Conservation (phyloP, 2,113 vertebrate genomes). For the Alces alces region DNA sequence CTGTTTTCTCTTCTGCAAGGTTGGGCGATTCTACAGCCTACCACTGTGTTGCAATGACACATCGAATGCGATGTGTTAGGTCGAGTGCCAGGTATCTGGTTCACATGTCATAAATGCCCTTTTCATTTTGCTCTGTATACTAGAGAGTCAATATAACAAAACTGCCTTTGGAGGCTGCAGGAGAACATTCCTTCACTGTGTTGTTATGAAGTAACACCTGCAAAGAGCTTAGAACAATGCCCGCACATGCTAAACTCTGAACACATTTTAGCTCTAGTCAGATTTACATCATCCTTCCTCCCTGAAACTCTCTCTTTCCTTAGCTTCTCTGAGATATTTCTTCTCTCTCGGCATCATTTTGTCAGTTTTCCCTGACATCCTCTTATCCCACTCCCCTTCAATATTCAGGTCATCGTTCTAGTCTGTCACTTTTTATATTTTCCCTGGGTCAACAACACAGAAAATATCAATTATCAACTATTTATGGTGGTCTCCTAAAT, state of each 20-base stretch:
- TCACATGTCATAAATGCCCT: neutral
- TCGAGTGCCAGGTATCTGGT: fast-evolving
- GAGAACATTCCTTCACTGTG: neutral
- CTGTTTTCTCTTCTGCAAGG: neutral
- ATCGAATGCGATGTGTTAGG: neutral
- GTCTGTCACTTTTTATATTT: neutral
- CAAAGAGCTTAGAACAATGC: neutral
- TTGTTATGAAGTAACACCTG: neutral
- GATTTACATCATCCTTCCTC: neutral
- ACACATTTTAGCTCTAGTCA: neutral
- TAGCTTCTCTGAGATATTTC: neutral
- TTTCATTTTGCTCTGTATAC: neutral
- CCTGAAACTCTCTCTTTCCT: neutral
- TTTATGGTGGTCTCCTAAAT: neutral
- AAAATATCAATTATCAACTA: neutral
- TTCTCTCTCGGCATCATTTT: neutral
- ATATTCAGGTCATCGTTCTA: neutral
- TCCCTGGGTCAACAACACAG: neutral
- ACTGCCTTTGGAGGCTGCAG: neutral
- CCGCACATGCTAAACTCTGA: neutral
- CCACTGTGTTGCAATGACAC: neutral
- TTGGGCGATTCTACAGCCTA: neutral
- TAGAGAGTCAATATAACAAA: neutral
- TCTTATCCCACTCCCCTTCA: neutral
- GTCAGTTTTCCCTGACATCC: neutral